Percentiles rank a stretch among this genome's conserved stretches.
phyloP scores from a whole-genome alignment of 2,797 vertebrate species.

The Catharus ustulatus region DNA sequence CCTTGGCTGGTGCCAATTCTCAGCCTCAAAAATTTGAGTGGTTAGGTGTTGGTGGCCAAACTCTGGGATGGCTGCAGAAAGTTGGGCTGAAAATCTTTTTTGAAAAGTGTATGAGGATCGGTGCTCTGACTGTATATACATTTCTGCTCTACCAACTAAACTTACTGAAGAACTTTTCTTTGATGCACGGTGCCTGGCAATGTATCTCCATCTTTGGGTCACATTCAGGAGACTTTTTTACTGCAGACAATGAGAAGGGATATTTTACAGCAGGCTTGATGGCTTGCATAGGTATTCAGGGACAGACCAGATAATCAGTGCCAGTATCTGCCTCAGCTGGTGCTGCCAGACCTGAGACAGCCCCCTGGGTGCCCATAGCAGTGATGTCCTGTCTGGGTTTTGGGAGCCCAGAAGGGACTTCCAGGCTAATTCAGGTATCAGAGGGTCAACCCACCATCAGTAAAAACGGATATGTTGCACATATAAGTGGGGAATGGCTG shows the following conservation, averaged over 20 bases:
- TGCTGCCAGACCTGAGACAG: not conserved
- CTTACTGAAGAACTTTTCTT: not conserved
- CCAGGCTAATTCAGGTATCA: not conserved
- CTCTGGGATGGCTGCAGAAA: not conserved
- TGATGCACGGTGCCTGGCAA: not conserved
- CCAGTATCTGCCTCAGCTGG: not conserved
- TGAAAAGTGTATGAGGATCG: not conserved
- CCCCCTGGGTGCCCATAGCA: not conserved
- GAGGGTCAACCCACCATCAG: not conserved
- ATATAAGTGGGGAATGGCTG: not conserved
- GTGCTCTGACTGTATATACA: not conserved
- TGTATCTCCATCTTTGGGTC: not conserved
- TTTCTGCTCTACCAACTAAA: not conserved
- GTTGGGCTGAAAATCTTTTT: not conserved
- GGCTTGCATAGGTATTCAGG: not conserved
- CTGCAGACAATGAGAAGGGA: not conserved
- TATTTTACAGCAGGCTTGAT: not conserved
- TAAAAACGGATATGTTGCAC: not conserved
- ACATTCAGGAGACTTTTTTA: not conserved
- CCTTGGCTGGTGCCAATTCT: not conserved
- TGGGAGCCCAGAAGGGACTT: not conserved
- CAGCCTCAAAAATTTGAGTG: slow-evolving; percentile 18
- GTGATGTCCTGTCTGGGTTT: not conserved
- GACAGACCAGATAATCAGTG: not conserved
- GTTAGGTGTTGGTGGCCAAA: not conserved